Evolutionary conservation across 2,888 invertebrate species (phyloP), one percentile per base, ranked within the genome.

Genomic region (Nephrocerus scutellatus): DNA sequence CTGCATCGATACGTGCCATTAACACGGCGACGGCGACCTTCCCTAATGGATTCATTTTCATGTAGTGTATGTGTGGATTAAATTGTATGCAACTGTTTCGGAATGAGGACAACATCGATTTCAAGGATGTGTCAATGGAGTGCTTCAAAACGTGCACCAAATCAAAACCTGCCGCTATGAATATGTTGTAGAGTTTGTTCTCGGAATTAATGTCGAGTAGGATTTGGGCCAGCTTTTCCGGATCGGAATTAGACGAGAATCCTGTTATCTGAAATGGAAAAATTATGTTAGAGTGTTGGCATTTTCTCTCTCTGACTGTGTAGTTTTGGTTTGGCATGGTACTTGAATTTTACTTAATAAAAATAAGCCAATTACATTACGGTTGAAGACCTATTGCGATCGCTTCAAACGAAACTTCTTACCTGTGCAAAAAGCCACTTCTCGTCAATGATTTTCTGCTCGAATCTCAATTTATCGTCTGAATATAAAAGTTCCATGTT

Each of bases 71-170:
- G 50, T 68, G 68, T 10, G 67, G 64, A 47, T 66, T 63, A 55
- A 61, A 61, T 48, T 65, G 65, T 21, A 66, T 59, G 54, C 68
- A 69, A 47, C 63, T 60, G 46, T 62, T 60, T 48, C 62, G 60
- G 47, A 69, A 69, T 43, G 52, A 69, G 49, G 61, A 66, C 21
- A 73, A 47, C 55, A 74, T 77, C 22, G 59, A 60, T 39, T 73
- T 70, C 41, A 74, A 70, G 2, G 74, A 61, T 8, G 73, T 63
- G 54, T 70, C 69, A 41, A 77, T 72, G 44, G 73, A 72, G 4
- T 73, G 67, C 19, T 63, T 58, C 6, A 77, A 56, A 25, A 76
- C 65, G 57, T 71, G 71, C 37, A 71, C 53, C 44, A 55, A 70
- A 52, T 74, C 71, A 48, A 74, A 74, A 46, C 72, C 72, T 4